A percentile compares a stretch with the other conserved stretches of the same genome.
These are phyloP conservation scores for Eristalinus sepulchralis DNA, from an alignment of 2,888 invertebrate genomes.

Conservation along the genomic window DNA sequence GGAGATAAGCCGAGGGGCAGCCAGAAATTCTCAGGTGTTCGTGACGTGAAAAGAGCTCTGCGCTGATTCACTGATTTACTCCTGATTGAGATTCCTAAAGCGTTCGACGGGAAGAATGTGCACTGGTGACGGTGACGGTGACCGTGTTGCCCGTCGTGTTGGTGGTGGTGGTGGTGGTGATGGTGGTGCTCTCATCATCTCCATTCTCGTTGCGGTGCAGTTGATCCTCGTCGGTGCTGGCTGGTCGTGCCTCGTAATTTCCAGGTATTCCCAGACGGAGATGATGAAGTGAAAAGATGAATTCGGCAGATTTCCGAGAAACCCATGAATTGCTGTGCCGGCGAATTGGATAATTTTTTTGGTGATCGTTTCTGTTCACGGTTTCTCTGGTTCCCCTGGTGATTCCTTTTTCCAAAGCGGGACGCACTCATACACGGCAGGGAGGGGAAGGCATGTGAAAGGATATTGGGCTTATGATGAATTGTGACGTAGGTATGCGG, in stretches of 20 bases:
- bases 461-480: constrained; percentile 45
- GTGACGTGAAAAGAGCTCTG: constrained; percentile 69
- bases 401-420: not conserved
- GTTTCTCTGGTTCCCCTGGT: constrained; percentile 26
- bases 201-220: constrained; percentile 1
- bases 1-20: constrained; percentile 58
- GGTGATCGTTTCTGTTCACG: constrained; percentile 56
- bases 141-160: not conserved
- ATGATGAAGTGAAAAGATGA: constrained; percentile 72
- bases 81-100: constrained; percentile 69
- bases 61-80: constrained; percentile 71
- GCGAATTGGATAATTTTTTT: constrained; percentile 52
- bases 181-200: not conserved
- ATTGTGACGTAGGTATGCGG: constrained; percentile 6
- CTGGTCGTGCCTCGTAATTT: constrained; percentile 24
- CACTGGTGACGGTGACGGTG: not conserved
- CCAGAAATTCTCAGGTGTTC: constrained; percentile 70
- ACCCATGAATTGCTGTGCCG: constrained; percentile 54
- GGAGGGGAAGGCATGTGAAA: not conserved
- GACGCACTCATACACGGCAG: not conserved
- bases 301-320: constrained; percentile 65
- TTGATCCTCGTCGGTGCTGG: not conserved
- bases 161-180: not conserved
- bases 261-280: constrained; percentile 63
- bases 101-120: constrained; percentile 52